Base-by-base conservation (phyloP, 2,888 invertebrate species). In the Endotricha flammealis region DNA sequence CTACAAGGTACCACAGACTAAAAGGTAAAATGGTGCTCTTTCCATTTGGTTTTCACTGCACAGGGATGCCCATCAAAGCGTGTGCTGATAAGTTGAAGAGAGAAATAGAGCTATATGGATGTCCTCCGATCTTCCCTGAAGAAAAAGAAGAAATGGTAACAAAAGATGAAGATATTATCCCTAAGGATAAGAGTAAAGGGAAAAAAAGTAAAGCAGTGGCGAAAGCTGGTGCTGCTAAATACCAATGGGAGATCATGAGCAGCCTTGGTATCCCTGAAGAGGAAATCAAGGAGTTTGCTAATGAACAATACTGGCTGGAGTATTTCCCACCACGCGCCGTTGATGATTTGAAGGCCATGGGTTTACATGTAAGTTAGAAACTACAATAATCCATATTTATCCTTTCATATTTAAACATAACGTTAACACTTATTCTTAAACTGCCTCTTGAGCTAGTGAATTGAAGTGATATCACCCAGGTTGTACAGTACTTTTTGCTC, bases 1-100 rank as follows among this genome's bases (percentile, higher is more conserved):
- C 97, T 8, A 90, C 92, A 36, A 92, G 99, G 29, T 99, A 94
- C 73, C 91, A 98, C 48, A 91, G 98, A n/a, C 77, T 99, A 32
- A 92, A 95, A 74, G 99, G 99, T 0, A 96, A 95, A 67, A 90
- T 90, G 57, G 95, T 94, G 7, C 88, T 99, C 5, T 99, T 98
- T 79, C 99, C 99, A 8, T 99, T 99, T 83, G 99, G 97, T 2
- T 95, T 99, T 56, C 99, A 99, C 76, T 98, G 98, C 67, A 99
- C 99, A 12, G 99, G 99, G 29, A 99, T 99, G 99, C 99, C 99
- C 0, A 99, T 99, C 42, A 99, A 98, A 81, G 98, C 99, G 0
- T 98, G 98, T 87, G 96, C 99, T 8, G 99, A 99, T 75, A 99
- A 99, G 73, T 77, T 99, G 27, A 96, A 95, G 63, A 88, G 96